Conservation (phyloP, 1,140 invertebrate genomes). For the Ctenoplectra terminalis region DNA sequence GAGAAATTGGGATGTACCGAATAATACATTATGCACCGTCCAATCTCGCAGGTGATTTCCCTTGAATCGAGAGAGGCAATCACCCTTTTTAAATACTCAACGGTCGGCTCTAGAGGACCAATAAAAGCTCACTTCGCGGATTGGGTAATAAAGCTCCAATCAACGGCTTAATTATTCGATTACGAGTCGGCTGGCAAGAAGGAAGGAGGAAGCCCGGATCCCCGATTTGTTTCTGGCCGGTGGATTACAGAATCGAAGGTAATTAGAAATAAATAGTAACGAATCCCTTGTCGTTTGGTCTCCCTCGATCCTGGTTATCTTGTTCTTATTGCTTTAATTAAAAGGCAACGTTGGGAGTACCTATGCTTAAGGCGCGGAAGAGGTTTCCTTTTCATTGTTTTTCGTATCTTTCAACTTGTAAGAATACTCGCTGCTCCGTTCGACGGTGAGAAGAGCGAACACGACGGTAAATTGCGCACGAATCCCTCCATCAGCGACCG, state of each 20-base stretch:
- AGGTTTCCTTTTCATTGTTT: too few species aligned
- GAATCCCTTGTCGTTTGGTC: constrained; percentile 65
- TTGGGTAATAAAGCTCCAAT: constrained; percentile 83
- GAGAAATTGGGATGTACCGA: constrained; percentile 59
- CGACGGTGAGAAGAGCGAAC: neutral
- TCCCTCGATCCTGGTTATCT: constrained; percentile 41
- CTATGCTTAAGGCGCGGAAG: neutral
- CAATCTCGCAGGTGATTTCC: constrained; percentile 74
- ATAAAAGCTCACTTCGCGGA: constrained; percentile 82
- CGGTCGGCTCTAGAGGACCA: constrained; percentile 69
- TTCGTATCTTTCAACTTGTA: neutral
- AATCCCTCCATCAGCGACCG: neutral
- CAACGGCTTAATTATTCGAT: constrained; percentile 83
- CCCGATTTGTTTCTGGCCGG: constrained; percentile 34
- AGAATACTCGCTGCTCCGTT: neutral
- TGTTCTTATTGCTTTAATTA: constrained; percentile 82
- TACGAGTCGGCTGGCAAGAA: constrained; percentile 60
- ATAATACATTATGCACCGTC: constrained; percentile 73
- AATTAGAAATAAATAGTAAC: constrained; percentile 83
- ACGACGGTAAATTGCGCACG: constrained; percentile 72
- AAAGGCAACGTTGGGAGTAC: constrained; percentile 58
- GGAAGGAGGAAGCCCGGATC: constrained; percentile 49
- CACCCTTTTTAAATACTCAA: constrained; percentile 79
- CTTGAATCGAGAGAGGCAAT: constrained; percentile 76
- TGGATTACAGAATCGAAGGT: constrained; percentile 81